Evolutionary conservation across 2,888 invertebrate species (phyloP).

Genomic region (Alloplasta piceator): DNA sequence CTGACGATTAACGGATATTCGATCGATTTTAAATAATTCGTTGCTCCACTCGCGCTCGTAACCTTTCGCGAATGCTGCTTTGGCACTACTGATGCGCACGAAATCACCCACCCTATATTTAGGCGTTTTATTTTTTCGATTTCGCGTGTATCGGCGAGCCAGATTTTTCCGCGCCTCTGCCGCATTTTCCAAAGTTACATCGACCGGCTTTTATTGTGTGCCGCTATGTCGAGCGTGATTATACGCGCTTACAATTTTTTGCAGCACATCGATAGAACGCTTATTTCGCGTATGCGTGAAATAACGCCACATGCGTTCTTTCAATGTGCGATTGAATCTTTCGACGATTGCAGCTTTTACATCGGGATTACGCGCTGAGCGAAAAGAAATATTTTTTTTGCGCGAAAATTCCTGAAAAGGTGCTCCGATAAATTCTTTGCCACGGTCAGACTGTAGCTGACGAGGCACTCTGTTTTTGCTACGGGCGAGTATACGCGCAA

Average conservation of each 20-base stretch:
- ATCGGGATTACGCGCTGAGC: constrained; percentile 69
- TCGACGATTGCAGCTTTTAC: constrained; percentile 76
- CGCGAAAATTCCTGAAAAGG: not conserved
- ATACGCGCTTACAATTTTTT: constrained; percentile 68
- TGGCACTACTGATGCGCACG: constrained; percentile 45
- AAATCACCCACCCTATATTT: constrained; percentile 1
- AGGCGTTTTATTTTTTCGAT: not conserved
- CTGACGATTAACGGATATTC: constrained; percentile 6
- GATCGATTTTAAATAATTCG: constrained; percentile 36
- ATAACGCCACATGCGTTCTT: constrained; percentile 60
- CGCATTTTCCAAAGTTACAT: constrained; percentile 42
- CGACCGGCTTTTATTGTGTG: constrained; percentile 47
- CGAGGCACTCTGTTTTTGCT: not conserved
- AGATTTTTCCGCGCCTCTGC: constrained; percentile 24
- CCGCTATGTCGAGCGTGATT: constrained; percentile 68
- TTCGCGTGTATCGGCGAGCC: not conserved
- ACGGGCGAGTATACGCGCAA: not conserved
- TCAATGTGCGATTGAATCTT: constrained; percentile 75
- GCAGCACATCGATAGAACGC: constrained; percentile 67
- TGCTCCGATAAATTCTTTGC: not conserved
- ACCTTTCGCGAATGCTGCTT: constrained; percentile 47
- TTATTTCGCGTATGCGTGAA: constrained; percentile 50
- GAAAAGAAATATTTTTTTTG: constrained; percentile 5
- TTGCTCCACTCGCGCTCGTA: constrained; percentile 46
- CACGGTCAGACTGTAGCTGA: not conserved